Percentiles rank a stretch among this genome's conserved stretches.
Conservation (phyloP, 1,140 invertebrate genomes). For the Ceratosolen solmsi region DNA sequence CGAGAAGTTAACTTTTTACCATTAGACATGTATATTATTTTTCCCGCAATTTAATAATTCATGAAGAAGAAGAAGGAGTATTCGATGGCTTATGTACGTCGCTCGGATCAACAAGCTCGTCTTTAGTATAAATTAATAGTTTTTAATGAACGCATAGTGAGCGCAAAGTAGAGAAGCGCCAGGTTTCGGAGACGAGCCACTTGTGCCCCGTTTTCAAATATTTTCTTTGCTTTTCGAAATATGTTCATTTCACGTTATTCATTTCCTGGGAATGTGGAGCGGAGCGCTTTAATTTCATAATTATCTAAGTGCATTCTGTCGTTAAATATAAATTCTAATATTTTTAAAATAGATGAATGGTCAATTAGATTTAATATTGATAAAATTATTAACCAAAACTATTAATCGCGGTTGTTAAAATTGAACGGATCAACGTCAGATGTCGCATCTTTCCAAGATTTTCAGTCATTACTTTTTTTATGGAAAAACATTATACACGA, state of each 20-base stretch:
- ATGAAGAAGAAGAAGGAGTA: neutral
- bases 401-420: neutral
- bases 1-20: neutral
- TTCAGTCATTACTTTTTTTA: neutral
- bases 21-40: neutral
- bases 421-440: neutral
- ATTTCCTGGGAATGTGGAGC: neutral
- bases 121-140: neutral
- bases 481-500: neutral
- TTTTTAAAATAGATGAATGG: neutral
- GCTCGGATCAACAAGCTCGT: neutral
- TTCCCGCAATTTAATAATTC: neutral
- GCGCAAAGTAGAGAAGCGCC: neutral
- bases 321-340: slow-evolving; percentile 8
- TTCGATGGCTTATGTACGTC: neutral
- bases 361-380: neutral
- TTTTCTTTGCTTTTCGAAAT: neutral
- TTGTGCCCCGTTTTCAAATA: too few species aligned
- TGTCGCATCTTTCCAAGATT: neutral
- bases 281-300: neutral
- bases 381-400: neutral
- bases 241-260: neutral
- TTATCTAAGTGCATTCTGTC: neutral
- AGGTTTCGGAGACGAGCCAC: neutral
- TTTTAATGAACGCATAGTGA: neutral